These are phyloP conservation scores for Nothoprocta pentlandii DNA, from an alignment of 2,113 vertebrate genomes.

Conservation along the genomic window DNA sequence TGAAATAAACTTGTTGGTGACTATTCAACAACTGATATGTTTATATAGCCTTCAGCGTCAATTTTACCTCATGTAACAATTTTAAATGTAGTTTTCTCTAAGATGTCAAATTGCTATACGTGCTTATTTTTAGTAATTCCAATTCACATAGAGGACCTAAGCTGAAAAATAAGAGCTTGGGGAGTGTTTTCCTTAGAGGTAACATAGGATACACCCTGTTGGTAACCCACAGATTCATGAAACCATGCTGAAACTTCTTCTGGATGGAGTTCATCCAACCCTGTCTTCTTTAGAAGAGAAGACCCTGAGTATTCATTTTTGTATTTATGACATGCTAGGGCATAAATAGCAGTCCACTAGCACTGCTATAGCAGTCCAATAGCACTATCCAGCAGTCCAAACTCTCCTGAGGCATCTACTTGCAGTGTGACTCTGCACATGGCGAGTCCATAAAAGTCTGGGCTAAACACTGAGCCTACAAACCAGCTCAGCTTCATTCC, in stretches of 20 bases:
- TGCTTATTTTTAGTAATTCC: not conserved
- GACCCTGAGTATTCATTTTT: not conserved
- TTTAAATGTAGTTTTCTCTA: not conserved
- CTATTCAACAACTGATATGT: rapidly evolving
- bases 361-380: no score
- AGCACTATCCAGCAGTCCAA: not conserved
- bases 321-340: not conserved
- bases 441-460: not conserved
- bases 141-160: not conserved
- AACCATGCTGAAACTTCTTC: not conserved
- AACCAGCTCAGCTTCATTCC: not conserved
- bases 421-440: no score
- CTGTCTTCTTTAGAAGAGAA: not conserved
- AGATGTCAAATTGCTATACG: not conserved
- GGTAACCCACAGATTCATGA: not conserved
- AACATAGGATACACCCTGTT: not conserved
- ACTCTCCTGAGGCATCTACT: not conserved
- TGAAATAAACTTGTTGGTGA: not conserved
- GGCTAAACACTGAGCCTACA: not conserved
- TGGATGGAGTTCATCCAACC: not conserved
- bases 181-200: not conserved
- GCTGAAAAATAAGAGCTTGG: not conserved
- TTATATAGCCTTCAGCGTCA: not conserved
- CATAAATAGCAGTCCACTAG: no score
- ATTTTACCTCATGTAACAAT: not conserved